A percentile compares a stretch with the other conserved stretches of the same genome.
phyloP scores from a whole-genome alignment of 2,797 vertebrate species.

The Myiotriccus ornatus region DNA sequence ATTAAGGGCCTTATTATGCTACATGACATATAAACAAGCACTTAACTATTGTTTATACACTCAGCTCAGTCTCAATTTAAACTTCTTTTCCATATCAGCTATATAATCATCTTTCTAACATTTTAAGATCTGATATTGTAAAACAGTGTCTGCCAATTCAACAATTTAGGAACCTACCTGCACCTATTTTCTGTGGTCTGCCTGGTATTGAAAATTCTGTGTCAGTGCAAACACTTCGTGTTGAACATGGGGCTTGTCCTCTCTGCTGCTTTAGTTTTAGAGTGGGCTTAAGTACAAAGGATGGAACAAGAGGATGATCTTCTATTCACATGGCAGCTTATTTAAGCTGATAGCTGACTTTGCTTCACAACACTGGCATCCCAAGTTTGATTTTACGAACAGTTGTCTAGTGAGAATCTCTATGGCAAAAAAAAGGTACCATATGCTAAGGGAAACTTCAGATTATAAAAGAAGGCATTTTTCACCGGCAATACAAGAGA shows the following conservation, averaged over 20 bases:
- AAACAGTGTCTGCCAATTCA: background rate
- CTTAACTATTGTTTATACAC: background rate
- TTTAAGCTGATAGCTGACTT: background rate
- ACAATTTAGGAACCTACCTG: background rate
- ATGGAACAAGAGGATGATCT: background rate
- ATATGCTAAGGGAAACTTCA: conserved; percentile 3
- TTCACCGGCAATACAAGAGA: background rate
- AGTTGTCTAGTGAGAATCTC: background rate
- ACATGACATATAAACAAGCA: rapidly evolving
- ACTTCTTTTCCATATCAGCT: background rate
- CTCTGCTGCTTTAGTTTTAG: background rate
- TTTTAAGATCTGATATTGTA: background rate
- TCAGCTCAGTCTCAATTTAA: background rate
- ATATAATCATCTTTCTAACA: background rate
- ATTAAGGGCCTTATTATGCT: background rate
- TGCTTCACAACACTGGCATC: background rate
- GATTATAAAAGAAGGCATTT: background rate
- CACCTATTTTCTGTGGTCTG: background rate
- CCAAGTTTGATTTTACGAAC: background rate
- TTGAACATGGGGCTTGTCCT: background rate
- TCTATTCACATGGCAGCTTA: background rate
- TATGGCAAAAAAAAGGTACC: background rate
- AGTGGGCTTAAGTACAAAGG: background rate
- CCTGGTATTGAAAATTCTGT: background rate
- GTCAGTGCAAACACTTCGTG: background rate